Conservation (phyloP, 2,888 invertebrate species). For the Lithophane leautieri region DNA sequence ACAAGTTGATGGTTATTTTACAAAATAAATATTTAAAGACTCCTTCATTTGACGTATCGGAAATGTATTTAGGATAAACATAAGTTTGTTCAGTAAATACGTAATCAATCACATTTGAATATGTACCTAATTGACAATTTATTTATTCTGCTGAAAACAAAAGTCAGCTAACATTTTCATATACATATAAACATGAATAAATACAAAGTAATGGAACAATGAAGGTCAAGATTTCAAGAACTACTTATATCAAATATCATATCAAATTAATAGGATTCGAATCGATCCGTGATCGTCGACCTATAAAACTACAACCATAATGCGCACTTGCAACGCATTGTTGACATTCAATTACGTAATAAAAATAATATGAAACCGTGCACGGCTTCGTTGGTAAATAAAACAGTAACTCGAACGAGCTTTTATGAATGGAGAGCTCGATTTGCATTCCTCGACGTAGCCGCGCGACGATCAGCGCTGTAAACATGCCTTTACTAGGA, state of each 20-base stretch:
- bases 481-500: slow-evolving; percentile 68
- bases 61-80: background rate
- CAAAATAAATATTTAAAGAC: slow-evolving; percentile 17
- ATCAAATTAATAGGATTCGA: slow-evolving; percentile 25
- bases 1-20: slow-evolving; percentile 9
- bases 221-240: slow-evolving; percentile 4
- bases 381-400: slow-evolving; percentile 69
- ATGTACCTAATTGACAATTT: background rate
- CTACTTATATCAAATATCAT: slow-evolving; percentile 3
- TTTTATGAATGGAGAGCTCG: slow-evolving; percentile 83
- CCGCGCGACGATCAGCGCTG: slow-evolving; percentile 41
- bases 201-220: slow-evolving; percentile 9
- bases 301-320: slow-evolving; percentile 34
- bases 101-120: background rate
- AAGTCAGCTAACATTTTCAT: background rate
- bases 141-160: background rate
- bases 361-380: slow-evolving; percentile 51
- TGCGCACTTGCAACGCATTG: slow-evolving; percentile 56
- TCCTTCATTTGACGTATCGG: slow-evolving; percentile 20
- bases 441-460: slow-evolving; percentile 74
- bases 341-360: slow-evolving; percentile 59
- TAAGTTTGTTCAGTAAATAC: slow-evolving; percentile 8
- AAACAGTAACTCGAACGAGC: slow-evolving; percentile 71
- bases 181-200: slow-evolving; percentile 1
- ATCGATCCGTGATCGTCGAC: slow-evolving; percentile 33